These are phyloP conservation scores for Chelonus insularis DNA, from an alignment of 1,140 invertebrate genomes.

Conservation along the genomic window DNA sequence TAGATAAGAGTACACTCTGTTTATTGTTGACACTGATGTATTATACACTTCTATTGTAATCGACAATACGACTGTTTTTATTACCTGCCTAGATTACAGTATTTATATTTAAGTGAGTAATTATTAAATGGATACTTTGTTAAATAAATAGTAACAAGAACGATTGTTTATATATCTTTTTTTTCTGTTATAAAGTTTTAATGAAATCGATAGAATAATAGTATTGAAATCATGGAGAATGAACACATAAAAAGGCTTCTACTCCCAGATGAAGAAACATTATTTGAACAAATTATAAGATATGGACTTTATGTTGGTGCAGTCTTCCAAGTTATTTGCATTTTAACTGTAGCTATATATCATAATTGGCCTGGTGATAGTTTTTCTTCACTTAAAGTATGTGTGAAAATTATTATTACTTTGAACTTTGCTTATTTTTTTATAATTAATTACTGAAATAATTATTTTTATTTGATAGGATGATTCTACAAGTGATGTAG, in stretches of 20 bases:
- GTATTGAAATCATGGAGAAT: slow-evolving; percentile 29
- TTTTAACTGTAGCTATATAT: slow-evolving; percentile 54
- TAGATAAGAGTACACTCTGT: too few species aligned
- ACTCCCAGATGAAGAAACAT: slow-evolving; percentile 53
- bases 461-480: slow-evolving; percentile 42
- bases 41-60: too few species aligned
- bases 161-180: too few species aligned
- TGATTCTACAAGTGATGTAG: slow-evolving; percentile 53
- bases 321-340: slow-evolving; percentile 55
- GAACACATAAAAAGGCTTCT: slow-evolving; percentile 48
- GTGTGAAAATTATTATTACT: not conserved
- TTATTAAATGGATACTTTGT: too few species aligned
- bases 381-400: slow-evolving; percentile 52
- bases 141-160: too few species aligned
- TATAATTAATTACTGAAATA: not conserved
- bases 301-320: slow-evolving; percentile 57
- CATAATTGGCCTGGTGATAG: slow-evolving; percentile 52
- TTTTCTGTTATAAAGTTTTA: too few species aligned
- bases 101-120: too few species aligned
- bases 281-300: slow-evolving; percentile 54
- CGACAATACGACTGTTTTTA: too few species aligned
- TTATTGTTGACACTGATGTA: too few species aligned
- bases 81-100: too few species aligned
- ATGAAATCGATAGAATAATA: too few species aligned
- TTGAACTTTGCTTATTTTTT: not conserved